Base-by-base conservation (phyloP, 2,888 invertebrate genomes). In the Papilio gigon region DNA sequence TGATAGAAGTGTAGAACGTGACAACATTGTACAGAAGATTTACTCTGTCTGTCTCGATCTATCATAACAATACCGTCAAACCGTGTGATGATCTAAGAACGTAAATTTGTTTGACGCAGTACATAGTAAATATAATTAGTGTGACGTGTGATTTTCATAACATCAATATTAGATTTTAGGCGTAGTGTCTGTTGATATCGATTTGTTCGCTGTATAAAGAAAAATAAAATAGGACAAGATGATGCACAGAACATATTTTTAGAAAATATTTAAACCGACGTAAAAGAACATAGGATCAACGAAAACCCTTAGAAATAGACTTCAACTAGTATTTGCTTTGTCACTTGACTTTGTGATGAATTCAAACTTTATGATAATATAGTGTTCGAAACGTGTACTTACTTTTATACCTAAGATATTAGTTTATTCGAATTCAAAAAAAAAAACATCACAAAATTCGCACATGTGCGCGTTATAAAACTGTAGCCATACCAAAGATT, bases 401-500 rank as follows among this genome's bases (percentile, higher is more conserved):
- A 22, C 14, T 14, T n/a, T 20, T 33, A 17, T 3, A n/a, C n/a
- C 11, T 17, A 12, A 33, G 22, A 40, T 40, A 64, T 56, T 40
- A 64, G 56, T 35, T 9, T 22, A 35, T 63, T 14, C 35, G 35
- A 20, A 47, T n/a, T 22, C 17, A 35, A 63, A 50, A 33, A 6
- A 20, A 22, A 33, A 6, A 20, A 22, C n/a, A 33, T 62, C 33
- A 47, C 47, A 63, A 50, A 37, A 63, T 50, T 63, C 22, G n/a
- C 63, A 53, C 63, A 50, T 47, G 63, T 50, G 35, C 35, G 4
- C n/a, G 14, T 35, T 47, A 63, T 37, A 63, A 63, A 33, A 22
- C 47, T 50, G 63, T 33, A 63, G 25, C 63, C 50, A 63, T 22
- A 63, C 50, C 50, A 63, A 63, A 63, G 63, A 25, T 30, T 47